Evolutionary conservation across 2,113 vertebrate genomes (phyloP), one percentile per base, ranked within the genome.

Genomic region (Mobula hypostoma): DNA sequence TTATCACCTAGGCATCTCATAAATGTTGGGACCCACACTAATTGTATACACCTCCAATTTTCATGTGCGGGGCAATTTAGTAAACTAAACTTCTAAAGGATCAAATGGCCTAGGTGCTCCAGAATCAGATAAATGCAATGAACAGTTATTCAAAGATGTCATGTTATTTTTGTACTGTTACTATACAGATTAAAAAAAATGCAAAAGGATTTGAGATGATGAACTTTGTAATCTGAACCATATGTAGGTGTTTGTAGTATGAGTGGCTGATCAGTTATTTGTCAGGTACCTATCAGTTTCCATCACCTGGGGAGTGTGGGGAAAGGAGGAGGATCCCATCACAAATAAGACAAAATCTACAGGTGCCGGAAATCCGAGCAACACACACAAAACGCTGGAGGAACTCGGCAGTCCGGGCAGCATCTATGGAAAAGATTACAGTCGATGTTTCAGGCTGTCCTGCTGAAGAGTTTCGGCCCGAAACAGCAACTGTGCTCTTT

Each of bases 221-320:
- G 17, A 40, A 82, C 4, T 0, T 7, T 17, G 79, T 82, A 40
- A 82, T 15, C 19, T 2, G 40, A 56, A 17, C 5, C 15, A 83
- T 21, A 83, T 48, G 7, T 21, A 83, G 15, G 56, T 40, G 48
- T 21, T 21, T 56, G 8, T 15, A 56, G 5, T 40, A 36, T n/a
- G 36, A 56, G 17, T 21, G 24, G 40, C 21, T 5, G 36, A 5
- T 40, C 82, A 85, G 12, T 27, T 29, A 4, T 85, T 7, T 85
- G 21, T 85, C 48, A 4, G 40, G 2, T 85, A 95, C 94, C 82
- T n/a, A 11, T 36, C 24, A 72, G n/a, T 56, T 93, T 93, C 40
- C 66, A 3, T 9, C 19, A 48, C 72, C 21, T 93, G 36, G 24
- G 48, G 82, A 61, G 5, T 7, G 48, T 48, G 3, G 48, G 48